Conservation (phyloP, 2,797 vertebrate species). For the Psittacula derbiana region DNA sequence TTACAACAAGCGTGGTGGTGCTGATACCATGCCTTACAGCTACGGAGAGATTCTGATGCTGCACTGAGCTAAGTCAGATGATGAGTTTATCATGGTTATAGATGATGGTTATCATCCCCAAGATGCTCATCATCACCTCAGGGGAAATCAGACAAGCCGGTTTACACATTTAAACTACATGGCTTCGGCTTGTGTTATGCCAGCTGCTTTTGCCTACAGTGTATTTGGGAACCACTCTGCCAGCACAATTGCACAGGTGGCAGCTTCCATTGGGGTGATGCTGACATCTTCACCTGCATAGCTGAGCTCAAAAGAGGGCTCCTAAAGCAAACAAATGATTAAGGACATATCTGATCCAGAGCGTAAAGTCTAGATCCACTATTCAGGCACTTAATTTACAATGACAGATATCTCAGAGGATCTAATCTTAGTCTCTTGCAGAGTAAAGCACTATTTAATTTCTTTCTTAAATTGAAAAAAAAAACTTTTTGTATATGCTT, state of each 20-base stretch:
- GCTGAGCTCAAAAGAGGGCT: not conserved
- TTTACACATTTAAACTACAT: not conserved
- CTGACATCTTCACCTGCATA: not conserved
- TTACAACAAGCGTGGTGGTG: not conserved
- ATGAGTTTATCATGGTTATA: not conserved
- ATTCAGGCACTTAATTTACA: not conserved
- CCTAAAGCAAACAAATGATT: not conserved
- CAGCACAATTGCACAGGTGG: not conserved
- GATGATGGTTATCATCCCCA: not conserved
- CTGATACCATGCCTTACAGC: not conserved
- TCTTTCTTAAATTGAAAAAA: not conserved
- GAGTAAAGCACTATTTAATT: not conserved
- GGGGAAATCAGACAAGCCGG: not conserved
- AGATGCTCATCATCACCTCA: not conserved
- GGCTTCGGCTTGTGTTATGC: not conserved
- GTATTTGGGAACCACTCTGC: rapidly evolving
- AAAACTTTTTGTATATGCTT: rapidly evolving
- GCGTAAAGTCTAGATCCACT: not conserved
- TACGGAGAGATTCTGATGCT: not conserved
- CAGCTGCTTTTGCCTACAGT: not conserved
- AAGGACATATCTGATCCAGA: not conserved
- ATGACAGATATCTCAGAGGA: not conserved
- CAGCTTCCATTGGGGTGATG: not conserved
- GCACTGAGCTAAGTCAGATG: not conserved
- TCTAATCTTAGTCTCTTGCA: not conserved